Base-by-base conservation (phyloP, 2,797 vertebrate species). In the Paratrypauchen microcephalus region DNA sequence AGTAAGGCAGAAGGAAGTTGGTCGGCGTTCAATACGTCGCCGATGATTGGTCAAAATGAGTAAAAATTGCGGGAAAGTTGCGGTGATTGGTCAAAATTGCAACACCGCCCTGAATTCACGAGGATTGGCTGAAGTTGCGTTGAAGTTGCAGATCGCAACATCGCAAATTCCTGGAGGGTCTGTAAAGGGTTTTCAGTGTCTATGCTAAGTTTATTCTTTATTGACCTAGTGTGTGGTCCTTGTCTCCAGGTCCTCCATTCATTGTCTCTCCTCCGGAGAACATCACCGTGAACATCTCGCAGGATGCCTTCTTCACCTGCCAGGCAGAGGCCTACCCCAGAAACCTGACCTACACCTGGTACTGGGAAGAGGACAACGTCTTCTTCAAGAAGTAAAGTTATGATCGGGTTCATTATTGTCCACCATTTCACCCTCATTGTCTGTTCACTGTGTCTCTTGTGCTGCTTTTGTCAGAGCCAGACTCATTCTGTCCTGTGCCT, bases 311-410 rank as follows among this genome's bases (percentile, higher is more conserved):
- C 91, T 97, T 99, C 92, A 98, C 97, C 90, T 99, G 97, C 94
- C 96, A 97, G 91, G 97, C 97, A 0, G 97, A 99, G 91, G 97
- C 97, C 4, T 99, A 99, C 84, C 97, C 97, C 0, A 96, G 97
- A 86, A 99, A 99, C 95, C 93, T 99, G 90, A 99, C 97, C 71
- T 99, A 99, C 91, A 97, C 95, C 90, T 99, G 97, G 97, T 96
- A 97, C 91, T 97, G 97, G 96, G 96, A 97, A 88, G 95, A 98
- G 75, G 96, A 97, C 89, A 99, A 99, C 0, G 97, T 99, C 93
- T 99, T 96, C 93, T 98, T 98, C 92, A 98, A 97, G 93, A 98
- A 98, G 97, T 99, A 94, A 97, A 96, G 91, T 92, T 92, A 90
- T 92, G 88, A 89, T 92, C 74, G 78, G 76, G 75, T 88, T 91